Percentiles rank a stretch among this genome's conserved stretches.
These are phyloP conservation scores for Pedionomus torquatus DNA, from an alignment of 2,113 vertebrate species.

Conservation along the genomic window DNA sequence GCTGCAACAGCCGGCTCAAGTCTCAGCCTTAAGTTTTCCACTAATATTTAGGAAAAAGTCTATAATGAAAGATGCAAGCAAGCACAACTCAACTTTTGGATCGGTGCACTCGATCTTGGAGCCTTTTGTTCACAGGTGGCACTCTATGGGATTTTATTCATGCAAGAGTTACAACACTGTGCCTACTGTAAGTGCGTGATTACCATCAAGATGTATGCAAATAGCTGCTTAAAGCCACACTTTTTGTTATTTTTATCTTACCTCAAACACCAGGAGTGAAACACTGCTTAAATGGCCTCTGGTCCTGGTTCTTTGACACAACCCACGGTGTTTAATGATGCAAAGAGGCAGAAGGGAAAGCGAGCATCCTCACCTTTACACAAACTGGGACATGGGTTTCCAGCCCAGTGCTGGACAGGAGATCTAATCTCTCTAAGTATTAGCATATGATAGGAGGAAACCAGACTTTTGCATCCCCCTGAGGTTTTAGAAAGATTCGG, in stretches of 20 bases:
- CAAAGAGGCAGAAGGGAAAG: neutral
- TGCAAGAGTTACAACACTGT: neutral
- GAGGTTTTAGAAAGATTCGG: neutral
- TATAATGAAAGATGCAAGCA: neutral
- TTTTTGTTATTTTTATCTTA: neutral
- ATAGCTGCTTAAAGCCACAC: neutral
- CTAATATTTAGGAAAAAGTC: neutral
- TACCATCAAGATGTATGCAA: neutral
- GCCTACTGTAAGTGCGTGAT: neutral
- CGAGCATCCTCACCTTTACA: neutral
- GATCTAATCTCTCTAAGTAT: neutral
- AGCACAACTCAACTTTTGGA: neutral
- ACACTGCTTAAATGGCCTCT: neutral
- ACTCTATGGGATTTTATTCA: neutral
- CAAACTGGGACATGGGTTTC: neutral
- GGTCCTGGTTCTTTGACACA: neutral
- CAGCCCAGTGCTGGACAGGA: neutral
- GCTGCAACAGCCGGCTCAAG: neutral
- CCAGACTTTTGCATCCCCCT: neutral
- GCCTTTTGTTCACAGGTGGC: neutral
- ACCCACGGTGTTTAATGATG: neutral
- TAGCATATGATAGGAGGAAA: neutral
- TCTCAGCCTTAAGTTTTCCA: constrained; percentile 11
- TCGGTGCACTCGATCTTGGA: neutral
- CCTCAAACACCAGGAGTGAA: neutral